These are phyloP conservation scores for Axis porcinus DNA, from an alignment of 2,113 vertebrate genomes.

Conservation along the genomic window DNA sequence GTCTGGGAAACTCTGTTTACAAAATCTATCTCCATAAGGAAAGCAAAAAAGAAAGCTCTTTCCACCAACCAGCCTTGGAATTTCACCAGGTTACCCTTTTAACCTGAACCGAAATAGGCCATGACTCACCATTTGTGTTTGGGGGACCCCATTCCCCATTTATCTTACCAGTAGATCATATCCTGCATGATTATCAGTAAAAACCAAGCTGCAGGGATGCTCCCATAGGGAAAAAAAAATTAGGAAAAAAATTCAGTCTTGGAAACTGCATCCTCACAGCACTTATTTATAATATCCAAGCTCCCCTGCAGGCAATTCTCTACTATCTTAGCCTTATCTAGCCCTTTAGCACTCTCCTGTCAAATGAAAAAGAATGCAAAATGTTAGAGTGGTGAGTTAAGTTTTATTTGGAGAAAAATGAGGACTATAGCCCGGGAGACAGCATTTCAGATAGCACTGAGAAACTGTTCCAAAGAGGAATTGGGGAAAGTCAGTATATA, in stretches of 20 bases:
- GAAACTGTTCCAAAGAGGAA: neutral
- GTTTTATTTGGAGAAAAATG: neutral
- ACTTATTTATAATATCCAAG: neutral
- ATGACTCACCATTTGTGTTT: neutral
- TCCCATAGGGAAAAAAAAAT: neutral
- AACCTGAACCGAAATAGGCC: neutral
- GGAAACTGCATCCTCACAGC: neutral
- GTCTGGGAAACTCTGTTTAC: slow-evolving; percentile 45
- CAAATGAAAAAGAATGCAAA: neutral
- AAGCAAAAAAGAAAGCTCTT: neutral
- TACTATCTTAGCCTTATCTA: neutral
- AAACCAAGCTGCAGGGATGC: neutral
- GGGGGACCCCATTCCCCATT: neutral
- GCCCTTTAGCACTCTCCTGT: neutral
- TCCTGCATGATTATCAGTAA: neutral
- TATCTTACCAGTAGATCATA: neutral
- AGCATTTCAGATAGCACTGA: neutral
- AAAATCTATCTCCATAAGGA: neutral
- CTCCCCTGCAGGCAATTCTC: neutral
- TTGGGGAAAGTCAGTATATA: neutral
- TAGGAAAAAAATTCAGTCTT: neutral
- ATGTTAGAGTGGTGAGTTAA: neutral
- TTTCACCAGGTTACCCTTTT: slow-evolving; percentile 26
- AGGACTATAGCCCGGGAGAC: neutral
- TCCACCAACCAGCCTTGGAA: slow-evolving; percentile 9